Conservation (phyloP, 2,797 vertebrate species). For the Uromys caudimaculatus region DNA sequence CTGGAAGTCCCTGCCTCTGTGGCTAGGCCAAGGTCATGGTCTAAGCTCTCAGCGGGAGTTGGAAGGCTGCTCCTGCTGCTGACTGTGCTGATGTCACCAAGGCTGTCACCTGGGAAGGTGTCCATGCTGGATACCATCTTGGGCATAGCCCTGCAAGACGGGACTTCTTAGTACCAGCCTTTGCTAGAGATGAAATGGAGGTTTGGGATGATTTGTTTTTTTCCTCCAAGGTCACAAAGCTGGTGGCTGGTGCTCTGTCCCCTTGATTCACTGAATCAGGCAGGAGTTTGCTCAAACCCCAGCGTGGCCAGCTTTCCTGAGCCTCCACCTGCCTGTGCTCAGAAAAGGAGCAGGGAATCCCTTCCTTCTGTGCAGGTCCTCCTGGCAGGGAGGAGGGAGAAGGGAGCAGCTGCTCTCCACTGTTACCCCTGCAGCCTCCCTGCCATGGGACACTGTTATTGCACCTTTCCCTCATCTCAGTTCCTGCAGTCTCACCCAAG, state of each 20-base stretch:
- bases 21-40: accelerated
- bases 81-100: accelerated
- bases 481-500: accelerated
- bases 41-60: accelerated
- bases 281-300: background rate
- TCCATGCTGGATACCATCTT: accelerated
- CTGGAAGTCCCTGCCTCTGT: accelerated
- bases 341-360: background rate
- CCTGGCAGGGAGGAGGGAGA: background rate
- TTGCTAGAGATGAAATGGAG: background rate
- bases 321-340: background rate
- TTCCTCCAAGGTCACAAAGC: no score
- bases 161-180: background rate
- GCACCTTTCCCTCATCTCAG: background rate
- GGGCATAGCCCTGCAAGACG: background rate
- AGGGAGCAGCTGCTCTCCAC: no score
- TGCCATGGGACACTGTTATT: background rate
- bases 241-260: accelerated
- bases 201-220: accelerated
- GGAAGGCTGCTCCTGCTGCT: accelerated
- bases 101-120: accelerated
- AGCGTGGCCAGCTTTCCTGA: accelerated
- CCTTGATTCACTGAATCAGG: background rate
- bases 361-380: background rate
- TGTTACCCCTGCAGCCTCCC: background rate